Base-by-base conservation (phyloP, 2,113 vertebrate genomes). In the Rafetus swinhoei region DNA sequence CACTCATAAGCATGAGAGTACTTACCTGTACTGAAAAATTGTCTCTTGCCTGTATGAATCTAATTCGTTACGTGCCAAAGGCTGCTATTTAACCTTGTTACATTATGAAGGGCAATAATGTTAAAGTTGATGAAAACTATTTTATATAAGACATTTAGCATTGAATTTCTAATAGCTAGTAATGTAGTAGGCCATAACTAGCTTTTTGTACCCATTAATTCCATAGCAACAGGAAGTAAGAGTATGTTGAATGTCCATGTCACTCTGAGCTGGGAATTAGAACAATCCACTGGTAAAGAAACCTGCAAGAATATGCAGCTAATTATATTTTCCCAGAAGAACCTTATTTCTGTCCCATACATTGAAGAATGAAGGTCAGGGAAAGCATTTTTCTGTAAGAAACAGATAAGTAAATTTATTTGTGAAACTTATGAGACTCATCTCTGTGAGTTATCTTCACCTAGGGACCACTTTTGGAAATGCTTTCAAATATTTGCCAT, bases 71-170 rank as follows among this genome's bases (percentile, higher is more conserved):
- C 62, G 32, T 85, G n/a, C 81, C 79, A 80, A 16, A 59, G 69
- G 87, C 72, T 93, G 84, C 90, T 92, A 72, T 89, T 92, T 86
- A 81, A 93, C 91, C 88, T 45, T 45, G 45, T 45, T 96, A 94
- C 57, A 29, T 85, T 94, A 85, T 94, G 29, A 45, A 95, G 83
- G 81, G 90, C 95, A 96, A 94, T 95, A 56, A 77, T 79, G 77
- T 27, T 76, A 85, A 76, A 87, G 84, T 59, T 95, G 89, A 95
- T 95, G 88, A 92, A 92, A 93, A 95, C 24, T 87, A 92, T 89
- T 86, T 87, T 85, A 45, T 87, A 72, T 90, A 85, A 94, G 82
- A 32, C 50, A 4, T 84, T 93, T 82, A 59, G 74, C 83, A 91
- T 76, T 82, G 84, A 90, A 82, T 90, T 91, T 54, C 14, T 93